Percentiles rank a stretch among this genome's conserved stretches.
phyloP scores from a whole-genome alignment of 1,140 invertebrate genomes.

The Notospermus geniculatus region DNA sequence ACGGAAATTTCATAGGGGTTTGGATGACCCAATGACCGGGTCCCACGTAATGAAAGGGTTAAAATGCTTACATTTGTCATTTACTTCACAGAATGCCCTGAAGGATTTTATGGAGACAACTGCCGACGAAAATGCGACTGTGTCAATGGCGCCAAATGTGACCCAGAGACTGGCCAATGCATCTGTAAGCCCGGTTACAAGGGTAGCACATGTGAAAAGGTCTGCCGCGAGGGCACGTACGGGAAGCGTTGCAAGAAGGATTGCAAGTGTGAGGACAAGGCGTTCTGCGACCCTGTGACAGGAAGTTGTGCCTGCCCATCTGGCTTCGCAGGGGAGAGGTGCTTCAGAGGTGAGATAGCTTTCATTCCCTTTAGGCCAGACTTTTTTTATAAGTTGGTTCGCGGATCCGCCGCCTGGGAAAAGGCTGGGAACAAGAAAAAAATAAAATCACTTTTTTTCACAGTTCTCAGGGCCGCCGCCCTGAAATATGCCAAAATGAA shows the following conservation, averaged over 20 bases:
- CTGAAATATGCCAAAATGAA: too few species aligned
- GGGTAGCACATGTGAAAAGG: conserved; percentile 46
- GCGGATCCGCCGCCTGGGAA: too few species aligned
- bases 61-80: neutral
- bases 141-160: conserved; percentile 39
- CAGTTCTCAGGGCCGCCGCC: too few species aligned
- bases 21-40: too few species aligned
- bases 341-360: neutral
- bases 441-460: too few species aligned
- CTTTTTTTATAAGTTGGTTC: too few species aligned
- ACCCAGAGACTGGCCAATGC: conserved; percentile 35
- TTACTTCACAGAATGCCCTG: conserved; percentile 32
- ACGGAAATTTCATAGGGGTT: too few species aligned
- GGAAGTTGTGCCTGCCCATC: conserved; percentile 15
- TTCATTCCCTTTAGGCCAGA: too few species aligned
- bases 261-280: conserved; percentile 1
- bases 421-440: too few species aligned
- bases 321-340: conserved; percentile 26
- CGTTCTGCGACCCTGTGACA: neutral
- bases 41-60: too few species aligned
- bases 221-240: conserved; percentile 27
- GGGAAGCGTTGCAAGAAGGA: conserved; percentile 17
- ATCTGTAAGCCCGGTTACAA: conserved; percentile 38
- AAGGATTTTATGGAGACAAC: conserved; percentile 54
- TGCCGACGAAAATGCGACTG: conserved; percentile 58